phyloP scores from a whole-genome alignment of 2,888 invertebrate genomes.

The Aspidiotus rigidus region DNA sequence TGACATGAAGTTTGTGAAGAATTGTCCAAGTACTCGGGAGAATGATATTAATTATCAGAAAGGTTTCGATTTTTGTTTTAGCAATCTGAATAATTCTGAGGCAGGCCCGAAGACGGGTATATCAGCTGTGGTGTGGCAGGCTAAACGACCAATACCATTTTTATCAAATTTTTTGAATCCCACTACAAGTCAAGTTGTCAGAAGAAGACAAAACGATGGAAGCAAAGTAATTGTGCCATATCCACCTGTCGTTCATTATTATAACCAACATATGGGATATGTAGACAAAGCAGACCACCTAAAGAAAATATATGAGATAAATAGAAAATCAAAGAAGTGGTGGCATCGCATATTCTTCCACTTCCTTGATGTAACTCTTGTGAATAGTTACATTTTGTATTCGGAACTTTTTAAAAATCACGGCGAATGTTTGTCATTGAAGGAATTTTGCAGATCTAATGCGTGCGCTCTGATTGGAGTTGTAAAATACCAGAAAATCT shows the following conservation, averaged over 20 bases:
- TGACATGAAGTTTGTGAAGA: too few relatives aligned
- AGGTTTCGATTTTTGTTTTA: too few relatives aligned
- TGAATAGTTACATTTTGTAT: neutral
- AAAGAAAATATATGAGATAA: neutral
- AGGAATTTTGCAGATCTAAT: neutral
- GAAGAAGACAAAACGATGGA: neutral
- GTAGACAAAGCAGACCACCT: neutral
- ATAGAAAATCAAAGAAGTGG: neutral
- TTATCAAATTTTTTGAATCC: neutral
- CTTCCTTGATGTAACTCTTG: neutral
- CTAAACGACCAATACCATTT: neutral
- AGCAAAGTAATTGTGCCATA: neutral
- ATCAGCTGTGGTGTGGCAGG: neutral
- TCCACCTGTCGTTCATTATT: neutral
- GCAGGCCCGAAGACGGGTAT: neutral
- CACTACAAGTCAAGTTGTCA: neutral
- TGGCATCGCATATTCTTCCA: neutral
- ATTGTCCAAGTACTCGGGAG: too few relatives aligned
- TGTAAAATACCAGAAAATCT: neutral
- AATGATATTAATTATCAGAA: too few relatives aligned
- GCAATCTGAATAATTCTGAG: too few relatives aligned
- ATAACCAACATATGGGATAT: neutral
- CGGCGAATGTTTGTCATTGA: neutral
- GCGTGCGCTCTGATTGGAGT: neutral
- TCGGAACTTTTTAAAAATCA: neutral